Evolutionary conservation across 2,797 vertebrate genomes (phyloP).

Genomic region (Morus bassanus): DNA sequence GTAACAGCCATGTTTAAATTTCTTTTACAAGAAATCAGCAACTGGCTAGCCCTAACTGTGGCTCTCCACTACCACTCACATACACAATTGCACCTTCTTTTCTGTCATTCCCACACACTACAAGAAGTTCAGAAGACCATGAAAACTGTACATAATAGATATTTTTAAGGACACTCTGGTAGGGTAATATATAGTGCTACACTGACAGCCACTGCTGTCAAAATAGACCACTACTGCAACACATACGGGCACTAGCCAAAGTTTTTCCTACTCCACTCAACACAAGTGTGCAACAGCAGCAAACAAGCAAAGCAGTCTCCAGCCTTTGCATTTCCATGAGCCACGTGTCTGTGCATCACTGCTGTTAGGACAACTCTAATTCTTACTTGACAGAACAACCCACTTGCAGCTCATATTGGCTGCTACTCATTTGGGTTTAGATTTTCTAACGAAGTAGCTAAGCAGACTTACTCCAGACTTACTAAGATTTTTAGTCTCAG

Average conservation of each 20-base stretch:
- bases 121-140: neutral
- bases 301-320: neutral
- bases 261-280: neutral
- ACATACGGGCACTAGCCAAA: neutral
- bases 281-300: neutral
- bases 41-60: neutral
- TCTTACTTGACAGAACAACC: neutral
- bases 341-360: rapidly evolving
- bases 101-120: neutral
- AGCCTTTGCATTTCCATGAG: neutral
- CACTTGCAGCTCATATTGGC: neutral
- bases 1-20: neutral
- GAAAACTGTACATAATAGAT: neutral
- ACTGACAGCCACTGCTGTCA: neutral
- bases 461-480: neutral
- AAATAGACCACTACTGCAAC: neutral
- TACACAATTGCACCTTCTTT: neutral
- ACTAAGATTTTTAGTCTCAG: neutral
- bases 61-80: neutral
- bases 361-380: neutral
- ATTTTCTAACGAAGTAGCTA: neutral
- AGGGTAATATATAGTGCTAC: neutral
- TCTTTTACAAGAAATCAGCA: neutral
- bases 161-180: neutral
- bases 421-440: neutral